phyloP scores from a whole-genome alignment of 2,113 vertebrate genomes.

The Hylia prasina region DNA sequence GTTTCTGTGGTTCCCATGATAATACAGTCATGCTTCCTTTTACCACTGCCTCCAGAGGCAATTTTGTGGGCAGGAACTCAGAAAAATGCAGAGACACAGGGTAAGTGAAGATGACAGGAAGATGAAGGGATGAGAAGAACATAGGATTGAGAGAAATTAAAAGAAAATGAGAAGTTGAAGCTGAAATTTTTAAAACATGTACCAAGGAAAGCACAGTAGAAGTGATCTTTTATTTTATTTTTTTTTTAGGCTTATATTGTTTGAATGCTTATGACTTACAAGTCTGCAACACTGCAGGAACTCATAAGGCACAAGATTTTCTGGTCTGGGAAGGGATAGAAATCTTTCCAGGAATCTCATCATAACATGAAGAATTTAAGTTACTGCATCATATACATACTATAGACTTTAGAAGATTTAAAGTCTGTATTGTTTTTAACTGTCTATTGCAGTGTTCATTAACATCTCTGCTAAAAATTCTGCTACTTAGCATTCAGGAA shows the following conservation, averaged over 20 bases:
- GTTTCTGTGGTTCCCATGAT: neutral
- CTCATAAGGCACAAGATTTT: neutral
- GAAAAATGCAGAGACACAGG: neutral
- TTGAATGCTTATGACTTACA: neutral
- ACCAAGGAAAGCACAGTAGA: neutral
- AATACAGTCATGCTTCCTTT: neutral
- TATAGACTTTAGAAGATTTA: neutral
- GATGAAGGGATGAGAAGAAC: neutral
- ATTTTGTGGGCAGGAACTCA: neutral
- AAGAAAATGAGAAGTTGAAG: neutral
- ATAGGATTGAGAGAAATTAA: neutral
- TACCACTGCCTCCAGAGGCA: neutral
- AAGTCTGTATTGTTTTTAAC: neutral
- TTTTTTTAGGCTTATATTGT: neutral
- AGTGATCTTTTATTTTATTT: neutral
- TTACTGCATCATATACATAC: neutral
- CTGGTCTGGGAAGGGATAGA: neutral
- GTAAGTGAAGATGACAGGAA: neutral
- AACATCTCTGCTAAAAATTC: neutral
- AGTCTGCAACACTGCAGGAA: neutral
- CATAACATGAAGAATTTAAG: neutral
- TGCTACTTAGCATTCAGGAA: neutral
- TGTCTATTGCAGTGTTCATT: neutral
- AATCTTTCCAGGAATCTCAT: neutral
- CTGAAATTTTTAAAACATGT: neutral